phyloP scores from a whole-genome alignment of 2,797 vertebrate genomes.

The Myotis planiceps region DNA sequence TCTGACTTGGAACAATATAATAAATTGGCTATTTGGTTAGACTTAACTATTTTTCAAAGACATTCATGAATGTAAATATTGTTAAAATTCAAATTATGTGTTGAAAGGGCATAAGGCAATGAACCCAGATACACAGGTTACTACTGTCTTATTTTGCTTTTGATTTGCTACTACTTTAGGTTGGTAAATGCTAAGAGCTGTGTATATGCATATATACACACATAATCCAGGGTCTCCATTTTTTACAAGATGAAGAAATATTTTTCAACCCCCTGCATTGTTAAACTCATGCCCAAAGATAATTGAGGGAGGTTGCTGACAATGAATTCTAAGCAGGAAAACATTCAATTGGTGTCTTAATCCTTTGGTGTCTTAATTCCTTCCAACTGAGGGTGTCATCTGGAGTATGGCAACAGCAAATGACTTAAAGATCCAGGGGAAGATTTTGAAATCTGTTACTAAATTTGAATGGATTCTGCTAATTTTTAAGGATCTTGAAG shows the following conservation, averaged over 20 bases:
- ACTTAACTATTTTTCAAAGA: background rate
- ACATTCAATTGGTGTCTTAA: background rate
- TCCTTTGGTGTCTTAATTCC: background rate
- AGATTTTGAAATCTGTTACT: background rate
- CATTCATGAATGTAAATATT: background rate
- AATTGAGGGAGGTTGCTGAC: background rate
- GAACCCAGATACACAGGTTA: background rate
- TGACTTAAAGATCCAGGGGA: background rate
- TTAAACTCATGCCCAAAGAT: background rate
- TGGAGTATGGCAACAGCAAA: background rate
- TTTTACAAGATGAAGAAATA: background rate
- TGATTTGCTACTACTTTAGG: background rate
- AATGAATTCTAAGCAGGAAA: background rate
- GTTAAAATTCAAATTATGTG: background rate
- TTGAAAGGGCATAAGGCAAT: background rate
- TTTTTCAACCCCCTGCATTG: background rate
- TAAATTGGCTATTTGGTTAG: background rate
- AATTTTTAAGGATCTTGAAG: background rate
- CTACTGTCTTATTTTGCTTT: background rate
- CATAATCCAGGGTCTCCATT: background rate
- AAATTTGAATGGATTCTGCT: background rate
- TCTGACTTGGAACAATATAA: background rate
- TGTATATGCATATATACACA: background rate
- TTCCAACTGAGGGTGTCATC: background rate
- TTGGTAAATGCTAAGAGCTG: background rate